Evolutionary conservation across 2,113 vertebrate species (phyloP).

Genomic region (Callipepla californica): DNA sequence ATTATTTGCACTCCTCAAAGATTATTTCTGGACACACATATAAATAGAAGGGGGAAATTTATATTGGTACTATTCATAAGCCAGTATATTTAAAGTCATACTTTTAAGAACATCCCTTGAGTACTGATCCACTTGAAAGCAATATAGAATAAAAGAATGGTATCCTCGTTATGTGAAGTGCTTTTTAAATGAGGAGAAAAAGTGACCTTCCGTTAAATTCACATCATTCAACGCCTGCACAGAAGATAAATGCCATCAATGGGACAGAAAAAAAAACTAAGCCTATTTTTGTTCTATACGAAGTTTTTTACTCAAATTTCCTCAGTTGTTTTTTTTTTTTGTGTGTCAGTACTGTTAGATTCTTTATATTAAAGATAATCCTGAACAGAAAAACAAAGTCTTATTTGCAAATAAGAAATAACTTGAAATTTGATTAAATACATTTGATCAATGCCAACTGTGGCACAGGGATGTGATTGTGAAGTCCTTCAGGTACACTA

Average conservation of each 20-base stretch:
- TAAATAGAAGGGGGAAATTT: background rate
- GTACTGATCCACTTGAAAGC: constrained; percentile 28
- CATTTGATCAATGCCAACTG: background rate
- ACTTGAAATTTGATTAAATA: background rate
- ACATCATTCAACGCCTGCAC: background rate
- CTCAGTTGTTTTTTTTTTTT: background rate
- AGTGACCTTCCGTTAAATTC: background rate
- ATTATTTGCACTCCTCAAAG: background rate
- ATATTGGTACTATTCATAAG: background rate
- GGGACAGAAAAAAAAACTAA: background rate
- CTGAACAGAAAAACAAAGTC: background rate
- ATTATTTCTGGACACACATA: background rate
- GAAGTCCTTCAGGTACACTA: background rate
- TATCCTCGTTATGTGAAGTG: background rate
- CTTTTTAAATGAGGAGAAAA: background rate
- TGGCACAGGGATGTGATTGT: background rate
- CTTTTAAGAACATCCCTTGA: background rate
- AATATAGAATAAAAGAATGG: background rate
- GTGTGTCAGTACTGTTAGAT: background rate
- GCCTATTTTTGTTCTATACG: background rate
- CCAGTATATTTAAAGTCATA: background rate
- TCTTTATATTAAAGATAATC: background rate
- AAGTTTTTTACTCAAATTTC: background rate
- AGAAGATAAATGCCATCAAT: background rate
- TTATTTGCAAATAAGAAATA: background rate